A percentile compares a stretch with the other conserved stretches of the same genome.
These are phyloP conservation scores for Cristatella mucedo DNA, from an alignment of 2,888 invertebrate species.

Conservation along the genomic window DNA sequence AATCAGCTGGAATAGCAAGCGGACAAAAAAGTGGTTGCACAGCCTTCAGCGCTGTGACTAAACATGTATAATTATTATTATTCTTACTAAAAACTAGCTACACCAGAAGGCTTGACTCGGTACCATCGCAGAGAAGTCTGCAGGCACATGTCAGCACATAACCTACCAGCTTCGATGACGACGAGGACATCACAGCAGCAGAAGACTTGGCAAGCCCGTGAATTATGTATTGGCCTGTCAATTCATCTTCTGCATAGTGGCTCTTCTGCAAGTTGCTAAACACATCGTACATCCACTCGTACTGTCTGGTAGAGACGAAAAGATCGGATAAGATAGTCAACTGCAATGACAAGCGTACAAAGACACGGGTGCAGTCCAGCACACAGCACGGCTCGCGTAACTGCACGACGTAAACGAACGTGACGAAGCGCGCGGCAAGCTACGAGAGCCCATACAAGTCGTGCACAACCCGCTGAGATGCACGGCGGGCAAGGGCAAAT, in stretches of 20 bases:
- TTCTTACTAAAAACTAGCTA: too few relatives aligned
- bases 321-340: constrained; percentile 59
- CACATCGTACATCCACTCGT: constrained; percentile 60
- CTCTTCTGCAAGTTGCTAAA: constrained; percentile 48
- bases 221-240: constrained; percentile 54
- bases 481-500: too few relatives aligned
- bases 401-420: too few relatives aligned
- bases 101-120: too few relatives aligned
- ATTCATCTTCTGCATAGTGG: constrained; percentile 58
- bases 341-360: constrained; percentile 15
- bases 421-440: too few relatives aligned
- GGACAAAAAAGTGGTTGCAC: too few relatives aligned
- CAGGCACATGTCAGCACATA: not conserved
- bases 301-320: constrained; percentile 52
- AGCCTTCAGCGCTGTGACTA: too few relatives aligned
- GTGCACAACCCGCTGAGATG: too few relatives aligned
- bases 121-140: constrained; percentile 7
- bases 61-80: too few relatives aligned
- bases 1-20: too few relatives aligned
- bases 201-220: constrained; percentile 53
- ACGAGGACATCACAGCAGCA: constrained; percentile 49
- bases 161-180: constrained; percentile 39
- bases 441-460: too few relatives aligned
- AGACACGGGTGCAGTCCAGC: not conserved
- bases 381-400: too few relatives aligned